Evolutionary conservation across 1,140 invertebrate genomes (phyloP).

Genomic region (Cardiocondyla obscurior): DNA sequence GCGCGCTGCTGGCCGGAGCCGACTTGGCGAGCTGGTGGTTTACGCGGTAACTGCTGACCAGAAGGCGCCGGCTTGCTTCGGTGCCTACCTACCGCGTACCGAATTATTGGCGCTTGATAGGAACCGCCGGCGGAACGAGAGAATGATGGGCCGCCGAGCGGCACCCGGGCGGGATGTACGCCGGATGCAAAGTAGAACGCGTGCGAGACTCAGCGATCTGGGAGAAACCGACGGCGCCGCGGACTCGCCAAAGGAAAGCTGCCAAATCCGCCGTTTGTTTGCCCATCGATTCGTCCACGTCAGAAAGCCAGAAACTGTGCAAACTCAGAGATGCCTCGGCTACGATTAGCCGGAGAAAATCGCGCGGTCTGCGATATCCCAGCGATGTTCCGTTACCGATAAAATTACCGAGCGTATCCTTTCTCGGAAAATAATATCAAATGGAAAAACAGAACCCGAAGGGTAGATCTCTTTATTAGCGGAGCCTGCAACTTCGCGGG

Average conservation of each 20-base stretch:
- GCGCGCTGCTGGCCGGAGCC: slow-evolving; percentile 62
- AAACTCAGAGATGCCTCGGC: slow-evolving; percentile 28
- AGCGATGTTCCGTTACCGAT: slow-evolving; percentile 5
- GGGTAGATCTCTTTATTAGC: not conserved
- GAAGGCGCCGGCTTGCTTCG: slow-evolving; percentile 64
- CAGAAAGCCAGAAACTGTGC: slow-evolving; percentile 45
- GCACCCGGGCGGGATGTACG: slow-evolving; percentile 61
- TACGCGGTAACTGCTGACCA: slow-evolving; percentile 78
- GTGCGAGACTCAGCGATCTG: slow-evolving; percentile 26
- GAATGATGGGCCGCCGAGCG: slow-evolving; percentile 61
- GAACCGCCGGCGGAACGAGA: slow-evolving; percentile 63
- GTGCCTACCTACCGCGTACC: slow-evolving; percentile 68
- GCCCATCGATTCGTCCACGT: slow-evolving; percentile 69
- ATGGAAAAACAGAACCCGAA: not conserved
- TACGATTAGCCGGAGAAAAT: slow-evolving; percentile 8
- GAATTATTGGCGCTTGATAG: slow-evolving; percentile 73
- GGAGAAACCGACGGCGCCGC: slow-evolving; percentile 24
- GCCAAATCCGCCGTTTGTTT: slow-evolving; percentile 72
- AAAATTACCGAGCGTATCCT: not conserved
- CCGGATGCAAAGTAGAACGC: slow-evolving; percentile 71
- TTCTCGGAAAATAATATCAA: not conserved
- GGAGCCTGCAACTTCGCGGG: not conserved
- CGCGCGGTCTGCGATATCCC: not conserved
- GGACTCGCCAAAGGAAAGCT: slow-evolving; percentile 65
- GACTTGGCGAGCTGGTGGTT: slow-evolving; percentile 72